These are phyloP conservation scores for Drosophila biarmipes DNA, from an alignment of 1,140 invertebrate genomes.

Conservation along the genomic window DNA sequence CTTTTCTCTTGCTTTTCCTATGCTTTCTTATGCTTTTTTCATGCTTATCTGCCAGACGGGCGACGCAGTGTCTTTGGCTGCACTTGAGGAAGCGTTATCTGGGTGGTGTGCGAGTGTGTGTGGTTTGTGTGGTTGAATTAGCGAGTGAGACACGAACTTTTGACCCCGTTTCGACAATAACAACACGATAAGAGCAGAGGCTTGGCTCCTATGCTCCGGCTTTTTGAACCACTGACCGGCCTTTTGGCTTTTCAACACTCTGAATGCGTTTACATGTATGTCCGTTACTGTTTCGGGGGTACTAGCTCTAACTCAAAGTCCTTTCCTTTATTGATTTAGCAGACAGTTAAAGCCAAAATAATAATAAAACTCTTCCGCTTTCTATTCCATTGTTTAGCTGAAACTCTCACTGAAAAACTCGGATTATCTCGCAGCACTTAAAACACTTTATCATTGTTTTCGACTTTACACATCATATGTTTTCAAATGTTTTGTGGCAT, in stretches of 20 bases:
- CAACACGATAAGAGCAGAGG: slow-evolving; percentile 47
- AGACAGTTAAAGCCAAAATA: background rate
- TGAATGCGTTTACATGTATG: slow-evolving; percentile 28
- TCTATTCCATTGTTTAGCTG: slow-evolving; percentile 15
- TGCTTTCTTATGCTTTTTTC: slow-evolving; percentile 37
- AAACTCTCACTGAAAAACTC: slow-evolving; percentile 19
- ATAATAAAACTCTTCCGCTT: slow-evolving; percentile 17
- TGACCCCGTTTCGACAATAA: slow-evolving; percentile 75
- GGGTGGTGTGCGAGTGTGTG: slow-evolving; percentile 15
- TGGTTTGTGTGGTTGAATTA: slow-evolving; percentile 65
- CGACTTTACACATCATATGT: background rate
- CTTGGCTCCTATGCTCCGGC: slow-evolving; percentile 32
- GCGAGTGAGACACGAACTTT: slow-evolving; percentile 73
- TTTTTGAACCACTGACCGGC: slow-evolving; percentile 36
- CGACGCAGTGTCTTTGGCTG: slow-evolving; percentile 52
- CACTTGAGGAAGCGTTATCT: slow-evolving; percentile 61
- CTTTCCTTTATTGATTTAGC: slow-evolving; percentile 55
- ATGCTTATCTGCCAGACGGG: slow-evolving; percentile 30
- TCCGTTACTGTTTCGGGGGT: slow-evolving; percentile 15
- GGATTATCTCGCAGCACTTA: background rate
- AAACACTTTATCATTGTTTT: background rate
- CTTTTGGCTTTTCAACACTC: slow-evolving; percentile 42
- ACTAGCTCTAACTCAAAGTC: background rate
- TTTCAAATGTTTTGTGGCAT: background rate
- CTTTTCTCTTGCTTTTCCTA: slow-evolving; percentile 12